Evolutionary conservation across 1,140 invertebrate genomes (phyloP), one percentile per base, ranked within the genome.

Genomic region (Phthorimaea operculella): DNA sequence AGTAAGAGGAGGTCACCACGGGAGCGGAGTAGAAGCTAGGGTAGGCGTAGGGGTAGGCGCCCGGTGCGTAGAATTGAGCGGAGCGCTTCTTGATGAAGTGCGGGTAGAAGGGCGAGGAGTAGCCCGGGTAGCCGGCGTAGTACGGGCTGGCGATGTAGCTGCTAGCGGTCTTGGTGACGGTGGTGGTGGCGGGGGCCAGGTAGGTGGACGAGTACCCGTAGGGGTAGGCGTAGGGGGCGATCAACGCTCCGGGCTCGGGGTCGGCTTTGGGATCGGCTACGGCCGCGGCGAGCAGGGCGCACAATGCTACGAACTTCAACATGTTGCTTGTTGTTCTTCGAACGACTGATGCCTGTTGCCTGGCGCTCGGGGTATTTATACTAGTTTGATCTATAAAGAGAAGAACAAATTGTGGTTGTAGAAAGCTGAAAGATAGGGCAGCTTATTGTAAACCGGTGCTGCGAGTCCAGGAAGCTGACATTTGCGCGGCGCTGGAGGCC

Each of bases 31-130:
- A 47, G 44, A 15, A 9, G 14, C 4, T 14, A 16, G 44, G 44
- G 8, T 11, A 9, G 44, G 1, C 4, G 36, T 39, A 39, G 36
- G 21, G 21, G 39, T 42, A 42, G 39, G 11, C 14, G 8, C 39
- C 14, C 11, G 39, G 3, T 4, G n/a, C 8, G 44, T 9, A 15
- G 11, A 47, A 15, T 4, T 6, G 44, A 15, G 44, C 44, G 14
- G 44, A 47, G 44, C 44, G 44, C 44, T 47, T 47, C 44, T 47
- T 47, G 9, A 47, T 47, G 44, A 47, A 47, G 44, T 47, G 44
- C 8, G 44, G 15, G 16, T 47, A 47, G 44, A 3, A 15, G 8
- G 44, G 44, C 16, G 44, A 47, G 7, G 44, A 47, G 44, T 47
- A 47, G 39, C n/a, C n/a, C n/a, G 39, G 39, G 39, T 42, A 42